Evolutionary conservation across 1,140 invertebrate species (phyloP).

Genomic region (Steinernema khuongi): DNA sequence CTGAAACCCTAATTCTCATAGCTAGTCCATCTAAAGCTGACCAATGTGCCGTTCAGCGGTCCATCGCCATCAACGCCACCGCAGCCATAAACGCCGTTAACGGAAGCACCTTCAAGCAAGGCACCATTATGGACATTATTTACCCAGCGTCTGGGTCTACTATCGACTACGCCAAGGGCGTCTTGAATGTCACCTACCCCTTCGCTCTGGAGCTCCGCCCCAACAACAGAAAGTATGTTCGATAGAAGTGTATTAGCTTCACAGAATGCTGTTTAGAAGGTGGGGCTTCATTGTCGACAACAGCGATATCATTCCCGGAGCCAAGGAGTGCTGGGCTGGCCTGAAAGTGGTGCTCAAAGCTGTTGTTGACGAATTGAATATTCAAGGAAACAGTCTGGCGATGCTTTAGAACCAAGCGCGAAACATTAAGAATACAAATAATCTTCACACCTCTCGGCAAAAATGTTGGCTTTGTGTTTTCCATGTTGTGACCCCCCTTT

Average conservation of each 20-base stretch:
- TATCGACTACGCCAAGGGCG: slow-evolving; percentile 35
- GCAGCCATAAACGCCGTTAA: slow-evolving; percentile 22
- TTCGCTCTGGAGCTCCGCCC: slow-evolving; percentile 35
- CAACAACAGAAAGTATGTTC: neutral
- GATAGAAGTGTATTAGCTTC: slow-evolving; percentile 31
- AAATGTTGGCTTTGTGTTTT: no score
- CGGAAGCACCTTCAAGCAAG: slow-evolving; percentile 17
- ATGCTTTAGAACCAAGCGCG: no score
- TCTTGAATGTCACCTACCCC: slow-evolving; percentile 25
- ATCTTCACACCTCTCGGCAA: no score
- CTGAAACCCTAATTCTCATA: no score
- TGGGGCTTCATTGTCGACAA: slow-evolving; percentile 27
- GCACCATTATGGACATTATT: slow-evolving; percentile 21
- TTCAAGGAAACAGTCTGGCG: neutral
- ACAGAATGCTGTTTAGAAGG: neutral
- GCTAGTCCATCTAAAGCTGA: neutral
- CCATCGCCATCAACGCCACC: slow-evolving; percentile 11
- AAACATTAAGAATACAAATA: no score
- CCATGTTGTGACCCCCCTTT: no score
- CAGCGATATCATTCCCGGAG: slow-evolving; percentile 22
- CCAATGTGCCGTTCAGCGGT: neutral
- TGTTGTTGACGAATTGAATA: neutral
- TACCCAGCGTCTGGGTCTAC: slow-evolving; percentile 35
- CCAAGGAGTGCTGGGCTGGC: slow-evolving; percentile 31
- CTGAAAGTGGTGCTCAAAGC: slow-evolving; percentile 19